Evolutionary conservation across 2,113 vertebrate species (phyloP).

Genomic region (Gallinago media): DNA sequence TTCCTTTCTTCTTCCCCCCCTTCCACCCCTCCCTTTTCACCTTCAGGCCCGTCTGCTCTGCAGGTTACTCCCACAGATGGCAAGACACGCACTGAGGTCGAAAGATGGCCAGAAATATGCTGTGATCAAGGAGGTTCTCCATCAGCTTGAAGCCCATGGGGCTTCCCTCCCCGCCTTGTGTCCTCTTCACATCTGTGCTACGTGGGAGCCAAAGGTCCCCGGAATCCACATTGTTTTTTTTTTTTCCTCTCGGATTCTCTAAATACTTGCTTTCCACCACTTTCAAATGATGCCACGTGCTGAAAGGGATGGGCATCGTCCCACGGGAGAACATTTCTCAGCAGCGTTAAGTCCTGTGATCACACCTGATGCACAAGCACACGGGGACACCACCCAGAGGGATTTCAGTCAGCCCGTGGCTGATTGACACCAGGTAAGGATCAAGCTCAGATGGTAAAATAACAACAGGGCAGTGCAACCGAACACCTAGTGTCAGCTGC

Average conservation of each 20-base stretch:
- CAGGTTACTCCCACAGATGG: conserved; percentile 9
- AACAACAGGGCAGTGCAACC: no score
- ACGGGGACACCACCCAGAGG: no score
- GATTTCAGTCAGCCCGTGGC: no score
- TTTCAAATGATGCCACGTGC: not conserved
- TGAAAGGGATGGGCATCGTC: no score
- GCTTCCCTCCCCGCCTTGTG: not conserved
- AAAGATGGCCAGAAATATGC: not conserved
- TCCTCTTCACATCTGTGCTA: not conserved
- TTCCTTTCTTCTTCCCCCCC: not conserved
- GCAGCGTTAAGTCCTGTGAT: no score
- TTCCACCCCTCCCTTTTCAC: not conserved
- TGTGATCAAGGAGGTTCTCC: conserved; percentile 2
- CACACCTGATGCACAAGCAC: no score
- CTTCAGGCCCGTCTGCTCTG: conserved; percentile 22
- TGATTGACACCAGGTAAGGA: no score
- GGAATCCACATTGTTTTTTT: not conserved
- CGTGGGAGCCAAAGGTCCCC: not conserved
- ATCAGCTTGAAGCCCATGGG: not conserved
- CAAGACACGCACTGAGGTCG: not conserved
- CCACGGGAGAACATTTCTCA: no score
- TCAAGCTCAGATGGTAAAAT: no score
- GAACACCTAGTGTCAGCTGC: conserved; percentile 94
- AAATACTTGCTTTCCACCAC: no score
- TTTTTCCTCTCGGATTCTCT: not conserved